phyloP scores from a whole-genome alignment of 1,140 invertebrate species.

The Ectropis grisescens region DNA sequence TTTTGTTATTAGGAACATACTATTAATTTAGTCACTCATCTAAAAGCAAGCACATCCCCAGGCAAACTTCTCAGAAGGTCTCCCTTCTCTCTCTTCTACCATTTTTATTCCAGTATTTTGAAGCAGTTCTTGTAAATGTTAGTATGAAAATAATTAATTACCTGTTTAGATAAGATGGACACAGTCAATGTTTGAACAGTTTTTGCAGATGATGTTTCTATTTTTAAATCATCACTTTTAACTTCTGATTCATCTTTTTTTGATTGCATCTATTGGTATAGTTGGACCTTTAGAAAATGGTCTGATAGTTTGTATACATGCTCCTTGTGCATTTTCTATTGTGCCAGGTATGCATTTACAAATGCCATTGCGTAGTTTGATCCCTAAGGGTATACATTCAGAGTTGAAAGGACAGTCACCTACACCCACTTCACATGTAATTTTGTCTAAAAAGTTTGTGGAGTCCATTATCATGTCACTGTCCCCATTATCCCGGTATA shows the following conservation, averaged over 20 bases:
- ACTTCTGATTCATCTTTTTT: constrained; percentile 36
- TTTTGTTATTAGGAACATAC: too few relatives aligned
- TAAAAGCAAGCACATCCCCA: too few relatives aligned
- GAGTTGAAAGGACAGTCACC: constrained; percentile 74
- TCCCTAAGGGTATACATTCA: constrained; percentile 72
- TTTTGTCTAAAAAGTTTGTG: constrained; percentile 54
- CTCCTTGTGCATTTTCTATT: constrained; percentile 42
- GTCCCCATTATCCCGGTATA: constrained; percentile 57
- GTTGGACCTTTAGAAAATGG: constrained; percentile 53
- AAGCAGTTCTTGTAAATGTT: too few relatives aligned
- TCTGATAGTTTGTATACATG: constrained; percentile 37
- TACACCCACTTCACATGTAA: constrained; percentile 63
- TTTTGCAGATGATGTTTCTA: constrained; percentile 51
- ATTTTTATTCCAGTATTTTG: too few relatives aligned
- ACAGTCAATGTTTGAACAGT: constrained; percentile 79
- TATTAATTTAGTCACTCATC: too few relatives aligned
- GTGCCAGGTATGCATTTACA: constrained; percentile 77
- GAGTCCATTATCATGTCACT: constrained; percentile 63
- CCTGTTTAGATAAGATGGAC: constrained; percentile 82
- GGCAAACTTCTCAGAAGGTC: too few relatives aligned
- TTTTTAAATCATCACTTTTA: constrained; percentile 31
- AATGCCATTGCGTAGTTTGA: constrained; percentile 73
- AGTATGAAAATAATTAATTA: too few relatives aligned
- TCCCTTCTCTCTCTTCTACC: too few relatives aligned
- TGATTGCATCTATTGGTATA: constrained; percentile 38